These are phyloP conservation scores for Beroe ovata DNA, from an alignment of 37 sponge, comb jelly and placozoan species.

Conservation along the genomic window DNA sequence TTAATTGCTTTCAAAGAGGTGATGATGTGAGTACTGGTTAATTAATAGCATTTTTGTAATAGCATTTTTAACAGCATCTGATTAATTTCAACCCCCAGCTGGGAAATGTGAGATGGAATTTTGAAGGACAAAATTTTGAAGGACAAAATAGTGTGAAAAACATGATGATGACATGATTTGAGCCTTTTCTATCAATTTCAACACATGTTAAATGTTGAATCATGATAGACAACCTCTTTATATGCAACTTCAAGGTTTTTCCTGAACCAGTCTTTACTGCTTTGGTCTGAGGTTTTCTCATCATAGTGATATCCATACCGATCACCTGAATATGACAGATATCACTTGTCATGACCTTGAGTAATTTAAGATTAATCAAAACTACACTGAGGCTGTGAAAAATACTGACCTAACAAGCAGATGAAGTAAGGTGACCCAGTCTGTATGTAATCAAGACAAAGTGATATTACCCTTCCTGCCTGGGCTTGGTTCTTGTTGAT, in stretches of 20 bases:
- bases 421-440: slow-evolving; percentile 67
- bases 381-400: too few relatives aligned
- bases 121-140: too few relatives aligned
- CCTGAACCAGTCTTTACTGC: slow-evolving; percentile 28
- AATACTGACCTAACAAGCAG: slow-evolving; percentile 62
- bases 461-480: slow-evolving; percentile 60
- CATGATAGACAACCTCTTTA: not conserved
- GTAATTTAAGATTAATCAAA: too few relatives aligned
- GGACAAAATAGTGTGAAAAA: too few relatives aligned
- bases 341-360: not conserved
- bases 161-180: too few relatives aligned
- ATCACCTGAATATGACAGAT: not conserved
- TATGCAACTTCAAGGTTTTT: slow-evolving; percentile 31
- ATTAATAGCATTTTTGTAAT: too few relatives aligned
- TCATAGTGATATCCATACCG: slow-evolving; percentile 63
- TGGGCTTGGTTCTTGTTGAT: slow-evolving; percentile 67
- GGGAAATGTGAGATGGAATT: too few relatives aligned
- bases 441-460: slow-evolving; percentile 68
- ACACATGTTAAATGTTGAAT: too few relatives aligned
- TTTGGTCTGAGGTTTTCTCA: slow-evolving; percentile 4
- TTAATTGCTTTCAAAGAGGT: not conserved
- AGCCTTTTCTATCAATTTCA: too few relatives aligned
- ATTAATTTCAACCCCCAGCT: too few relatives aligned
- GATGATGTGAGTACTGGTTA: too few relatives aligned
- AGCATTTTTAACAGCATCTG: too few relatives aligned